These are phyloP conservation scores for Vireo griseus DNA, from an alignment of 2,797 vertebrate genomes.

Conservation along the genomic window DNA sequence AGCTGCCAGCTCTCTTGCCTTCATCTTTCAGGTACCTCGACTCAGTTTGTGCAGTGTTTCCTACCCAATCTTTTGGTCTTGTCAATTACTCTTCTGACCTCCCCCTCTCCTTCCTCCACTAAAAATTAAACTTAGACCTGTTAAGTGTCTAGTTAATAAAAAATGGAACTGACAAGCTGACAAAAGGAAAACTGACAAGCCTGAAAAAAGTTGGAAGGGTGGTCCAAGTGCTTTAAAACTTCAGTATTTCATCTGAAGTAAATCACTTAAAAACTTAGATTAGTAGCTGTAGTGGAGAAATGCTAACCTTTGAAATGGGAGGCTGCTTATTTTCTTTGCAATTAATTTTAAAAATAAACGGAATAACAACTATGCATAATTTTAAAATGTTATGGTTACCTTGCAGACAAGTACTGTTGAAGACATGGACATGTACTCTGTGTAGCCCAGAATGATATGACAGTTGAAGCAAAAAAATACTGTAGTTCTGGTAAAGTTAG, in stretches of 20 bases:
- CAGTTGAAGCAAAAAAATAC: not conserved
- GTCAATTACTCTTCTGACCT: conserved; percentile 3
- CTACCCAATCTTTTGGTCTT: not conserved
- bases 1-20: not conserved
- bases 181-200: conserved; percentile 40
- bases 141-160: conserved; percentile 23
- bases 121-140: conserved; percentile 35
- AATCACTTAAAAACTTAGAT: not conserved
- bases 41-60: not conserved
- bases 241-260: not conserved
- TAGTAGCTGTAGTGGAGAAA: not conserved
- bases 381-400: not conserved
- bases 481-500: not conserved
- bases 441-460: not conserved
- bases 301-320: not conserved
- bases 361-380: not conserved
- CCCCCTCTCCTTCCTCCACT: not conserved
- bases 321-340: not conserved
- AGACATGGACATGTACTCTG: not conserved
- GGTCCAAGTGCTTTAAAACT: not conserved
- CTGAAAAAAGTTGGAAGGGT: not conserved
- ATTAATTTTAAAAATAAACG: not conserved
- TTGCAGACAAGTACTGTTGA: not conserved
- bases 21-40: not conserved
- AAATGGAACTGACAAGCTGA: conserved; percentile 44